phyloP scores from a whole-genome alignment of 1,140 invertebrate species.

The Scaptomyza montana region DNA sequence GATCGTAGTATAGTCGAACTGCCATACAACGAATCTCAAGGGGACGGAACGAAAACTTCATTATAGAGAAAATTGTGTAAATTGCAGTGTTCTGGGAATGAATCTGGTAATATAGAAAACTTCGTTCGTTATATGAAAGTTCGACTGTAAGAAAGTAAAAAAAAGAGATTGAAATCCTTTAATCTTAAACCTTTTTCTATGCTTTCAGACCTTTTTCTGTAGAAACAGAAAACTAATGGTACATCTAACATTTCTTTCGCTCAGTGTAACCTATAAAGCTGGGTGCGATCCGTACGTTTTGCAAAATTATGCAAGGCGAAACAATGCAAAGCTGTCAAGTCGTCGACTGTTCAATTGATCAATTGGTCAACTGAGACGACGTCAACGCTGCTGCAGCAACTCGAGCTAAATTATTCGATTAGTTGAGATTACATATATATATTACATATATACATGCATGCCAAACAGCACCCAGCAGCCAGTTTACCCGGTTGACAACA shows the following conservation, averaged over 20 bases:
- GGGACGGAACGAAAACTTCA: too few relatives aligned
- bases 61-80: too few relatives aligned
- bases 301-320: background rate
- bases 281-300: background rate
- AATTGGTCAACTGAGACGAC: conserved; percentile 13
- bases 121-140: too few relatives aligned
- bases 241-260: background rate
- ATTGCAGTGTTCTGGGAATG: too few relatives aligned
- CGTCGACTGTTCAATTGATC: conserved; percentile 32
- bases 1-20: background rate
- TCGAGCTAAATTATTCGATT: conserved; percentile 74
- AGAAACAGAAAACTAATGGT: too few relatives aligned
- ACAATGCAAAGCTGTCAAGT: conserved; percentile 29
- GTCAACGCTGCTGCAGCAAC: conserved; percentile 19
- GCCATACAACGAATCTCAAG: too few relatives aligned
- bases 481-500: conserved; percentile 14
- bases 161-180: too few relatives aligned
- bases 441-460: conserved; percentile 22
- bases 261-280: background rate
- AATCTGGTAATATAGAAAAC: too few relatives aligned
- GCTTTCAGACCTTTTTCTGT: too few relatives aligned
- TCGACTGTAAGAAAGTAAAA: too few relatives aligned
- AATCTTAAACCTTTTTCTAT: too few relatives aligned
- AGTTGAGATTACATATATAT: conserved; percentile 25
- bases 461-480: conserved; percentile 23